phyloP scores from a whole-genome alignment of 2,888 invertebrate species.

The Drosophila barbarae region DNA sequence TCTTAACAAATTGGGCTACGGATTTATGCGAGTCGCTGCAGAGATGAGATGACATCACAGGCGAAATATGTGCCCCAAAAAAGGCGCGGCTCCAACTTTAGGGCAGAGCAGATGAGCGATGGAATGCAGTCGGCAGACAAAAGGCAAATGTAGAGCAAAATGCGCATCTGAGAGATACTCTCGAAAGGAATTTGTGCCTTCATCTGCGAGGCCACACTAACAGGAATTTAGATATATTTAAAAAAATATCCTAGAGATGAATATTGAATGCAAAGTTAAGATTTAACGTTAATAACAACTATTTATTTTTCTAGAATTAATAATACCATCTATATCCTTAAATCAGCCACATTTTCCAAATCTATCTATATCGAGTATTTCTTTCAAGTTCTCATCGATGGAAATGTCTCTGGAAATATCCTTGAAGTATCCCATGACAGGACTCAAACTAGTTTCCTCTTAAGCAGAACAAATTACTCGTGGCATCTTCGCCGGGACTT shows the following conservation, averaged over 20 bases:
- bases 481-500: slow-evolving; percentile 46
- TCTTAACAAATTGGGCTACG: slow-evolving; percentile 72
- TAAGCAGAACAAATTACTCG: slow-evolving; percentile 60
- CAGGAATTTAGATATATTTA: background rate
- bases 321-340: no score
- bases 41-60: slow-evolving; percentile 67
- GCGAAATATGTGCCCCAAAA: slow-evolving; percentile 67
- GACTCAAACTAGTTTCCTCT: slow-evolving; percentile 64
- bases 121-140: slow-evolving; percentile 36
- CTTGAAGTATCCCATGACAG: slow-evolving; percentile 46
- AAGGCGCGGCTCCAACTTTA: slow-evolving; percentile 58
- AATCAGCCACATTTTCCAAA: background rate
- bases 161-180: slow-evolving; percentile 11
- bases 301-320: no score
- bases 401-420: background rate
- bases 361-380: background rate
- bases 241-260: background rate
- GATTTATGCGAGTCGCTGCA: slow-evolving; percentile 59
- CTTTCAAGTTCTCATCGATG: background rate
- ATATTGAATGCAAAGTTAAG: no score
- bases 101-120: slow-evolving; percentile 37
- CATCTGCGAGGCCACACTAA: slow-evolving; percentile 18
- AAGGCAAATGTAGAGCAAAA: slow-evolving; percentile 39
- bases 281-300: no score
- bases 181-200: background rate